These are phyloP conservation scores for Pandemis corylana DNA, from an alignment of 2,888 invertebrate species.

Conservation along the genomic window DNA sequence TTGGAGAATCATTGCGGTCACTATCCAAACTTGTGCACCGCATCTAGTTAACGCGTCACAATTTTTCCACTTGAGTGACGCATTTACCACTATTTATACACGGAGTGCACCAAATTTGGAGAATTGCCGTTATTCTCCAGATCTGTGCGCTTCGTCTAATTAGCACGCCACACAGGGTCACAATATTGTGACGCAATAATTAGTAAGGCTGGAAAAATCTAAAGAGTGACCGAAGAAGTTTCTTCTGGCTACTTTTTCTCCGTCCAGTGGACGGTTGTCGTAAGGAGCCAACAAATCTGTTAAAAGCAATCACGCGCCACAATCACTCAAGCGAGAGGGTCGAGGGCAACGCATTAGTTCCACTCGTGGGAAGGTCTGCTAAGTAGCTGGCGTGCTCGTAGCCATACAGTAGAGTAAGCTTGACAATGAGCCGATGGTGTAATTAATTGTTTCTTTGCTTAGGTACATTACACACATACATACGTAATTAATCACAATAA, in stretches of 20 bases:
- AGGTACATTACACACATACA: background rate
- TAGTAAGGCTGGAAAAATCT: background rate
- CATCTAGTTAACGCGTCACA: too few relatives aligned
- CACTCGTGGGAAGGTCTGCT: background rate
- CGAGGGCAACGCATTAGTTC: conserved; percentile 1
- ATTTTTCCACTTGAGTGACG: too few relatives aligned
- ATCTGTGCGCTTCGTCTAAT: too few relatives aligned
- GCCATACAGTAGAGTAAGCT: background rate
- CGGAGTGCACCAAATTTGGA: too few relatives aligned
- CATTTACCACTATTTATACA: too few relatives aligned
- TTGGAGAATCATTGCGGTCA: too few relatives aligned
- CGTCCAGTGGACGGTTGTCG: background rate
- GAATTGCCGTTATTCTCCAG: too few relatives aligned
- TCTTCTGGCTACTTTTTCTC: background rate
- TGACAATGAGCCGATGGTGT: background rate
- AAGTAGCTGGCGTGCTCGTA: background rate
- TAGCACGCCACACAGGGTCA: too few relatives aligned
- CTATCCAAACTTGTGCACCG: too few relatives aligned
- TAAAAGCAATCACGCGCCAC: conserved; percentile 6
- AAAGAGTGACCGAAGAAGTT: background rate
- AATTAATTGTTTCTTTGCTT: conserved; percentile 6
- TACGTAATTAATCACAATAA: background rate
- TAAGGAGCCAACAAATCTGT: conserved; percentile 2
- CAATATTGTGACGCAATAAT: too few relatives aligned
- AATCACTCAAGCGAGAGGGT: conserved; percentile 4